Conservation (phyloP, 2,888 invertebrate species). For the Sycophila texana region DNA sequence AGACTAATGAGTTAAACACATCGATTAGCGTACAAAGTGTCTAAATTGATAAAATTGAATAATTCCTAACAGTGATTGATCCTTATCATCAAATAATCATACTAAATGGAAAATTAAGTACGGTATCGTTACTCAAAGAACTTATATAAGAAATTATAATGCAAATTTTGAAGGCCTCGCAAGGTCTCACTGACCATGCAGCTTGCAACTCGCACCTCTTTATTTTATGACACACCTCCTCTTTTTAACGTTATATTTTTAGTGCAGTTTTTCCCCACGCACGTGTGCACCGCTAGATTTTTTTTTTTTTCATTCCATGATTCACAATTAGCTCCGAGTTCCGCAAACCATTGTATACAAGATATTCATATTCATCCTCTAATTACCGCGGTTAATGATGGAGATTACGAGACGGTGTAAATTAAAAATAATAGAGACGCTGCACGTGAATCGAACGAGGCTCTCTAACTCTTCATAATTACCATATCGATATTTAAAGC, state of each 20-base stretch:
- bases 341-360: neutral
- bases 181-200: constrained; percentile 2
- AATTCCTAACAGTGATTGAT: no score
- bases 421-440: no score
- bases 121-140: constrained; percentile 13
- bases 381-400: no score
- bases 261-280: neutral
- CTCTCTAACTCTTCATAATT: no score
- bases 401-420: no score
- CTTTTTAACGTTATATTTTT: constrained; percentile 30
- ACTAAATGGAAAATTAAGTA: constrained; percentile 35
- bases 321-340: neutral
- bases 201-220: constrained; percentile 10
- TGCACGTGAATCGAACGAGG: no score
- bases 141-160: constrained; percentile 42
- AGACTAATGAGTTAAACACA: no score
- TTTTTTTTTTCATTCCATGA: constrained; percentile 3
- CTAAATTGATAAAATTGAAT: no score
- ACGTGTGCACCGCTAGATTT: constrained; percentile 1
- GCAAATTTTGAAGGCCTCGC: constrained; percentile 52
- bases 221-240: constrained; percentile 33
- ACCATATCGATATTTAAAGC: no score
- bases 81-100: constrained; percentile 28
- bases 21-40: no score
- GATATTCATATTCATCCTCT: no score